Evolutionary conservation across 2,113 vertebrate genomes (phyloP).

Genomic region (Ceyx melanurus): DNA sequence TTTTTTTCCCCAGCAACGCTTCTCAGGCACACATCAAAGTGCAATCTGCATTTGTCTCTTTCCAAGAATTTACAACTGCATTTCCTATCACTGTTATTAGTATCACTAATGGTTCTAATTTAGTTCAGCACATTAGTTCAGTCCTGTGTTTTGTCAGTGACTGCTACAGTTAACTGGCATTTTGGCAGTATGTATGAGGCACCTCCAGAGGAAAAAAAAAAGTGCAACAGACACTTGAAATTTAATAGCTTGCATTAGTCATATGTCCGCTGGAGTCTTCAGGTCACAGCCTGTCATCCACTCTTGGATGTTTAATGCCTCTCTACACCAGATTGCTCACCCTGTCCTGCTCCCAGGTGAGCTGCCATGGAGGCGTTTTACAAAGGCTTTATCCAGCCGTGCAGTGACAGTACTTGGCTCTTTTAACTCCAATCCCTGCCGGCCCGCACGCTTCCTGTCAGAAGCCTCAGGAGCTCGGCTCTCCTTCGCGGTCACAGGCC

Average conservation of each 20-base stretch:
- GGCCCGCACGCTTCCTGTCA: neutral
- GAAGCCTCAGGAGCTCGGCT: fast-evolving
- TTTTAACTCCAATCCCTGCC: neutral
- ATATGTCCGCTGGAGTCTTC: fast-evolving
- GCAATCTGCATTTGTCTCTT: neutral
- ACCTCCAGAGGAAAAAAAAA: neutral
- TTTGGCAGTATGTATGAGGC: neutral
- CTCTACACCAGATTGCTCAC: fast-evolving
- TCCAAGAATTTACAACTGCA: too few species aligned
- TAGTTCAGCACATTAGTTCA: neutral
- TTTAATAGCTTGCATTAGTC: too few species aligned
- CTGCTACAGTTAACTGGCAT: fast-evolving
- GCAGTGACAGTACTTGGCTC: fast-evolving
- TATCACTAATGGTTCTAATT: fast-evolving
- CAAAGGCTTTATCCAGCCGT: too few species aligned
- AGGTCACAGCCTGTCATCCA: fast-evolving
- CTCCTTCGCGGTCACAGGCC: fast-evolving
- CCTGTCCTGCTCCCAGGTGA: neutral
- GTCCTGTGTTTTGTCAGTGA: neutral
- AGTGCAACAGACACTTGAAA: too few species aligned
- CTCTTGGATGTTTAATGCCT: fast-evolving
- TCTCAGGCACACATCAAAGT: neutral
- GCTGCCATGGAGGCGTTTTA: fast-evolving
- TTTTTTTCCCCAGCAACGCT: neutral
- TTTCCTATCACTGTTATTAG: too few species aligned